Percentiles rank a stretch among this genome's conserved stretches.
Evolutionary conservation across 2,113 vertebrate genomes (phyloP).

Genomic region (Nycticorax nycticorax): DNA sequence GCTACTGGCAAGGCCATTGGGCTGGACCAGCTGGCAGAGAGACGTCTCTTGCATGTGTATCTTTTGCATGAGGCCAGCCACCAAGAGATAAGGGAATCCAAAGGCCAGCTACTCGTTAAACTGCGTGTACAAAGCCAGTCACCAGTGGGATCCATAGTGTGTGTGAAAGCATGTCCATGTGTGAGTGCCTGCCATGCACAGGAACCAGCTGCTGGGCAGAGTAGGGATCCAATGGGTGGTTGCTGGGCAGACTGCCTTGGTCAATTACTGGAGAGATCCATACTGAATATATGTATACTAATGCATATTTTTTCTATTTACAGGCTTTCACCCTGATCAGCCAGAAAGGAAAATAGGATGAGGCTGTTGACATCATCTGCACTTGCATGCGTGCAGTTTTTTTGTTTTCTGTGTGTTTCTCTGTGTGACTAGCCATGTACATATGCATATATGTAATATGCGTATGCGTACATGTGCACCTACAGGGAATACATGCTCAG

Average conservation of each 20-base stretch:
- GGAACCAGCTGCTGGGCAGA: background rate
- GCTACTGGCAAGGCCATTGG: background rate
- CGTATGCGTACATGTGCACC: rapidly evolving
- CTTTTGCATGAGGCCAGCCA: background rate
- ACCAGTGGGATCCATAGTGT: too few relatives aligned
- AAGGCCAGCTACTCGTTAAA: background rate
- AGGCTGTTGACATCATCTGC: too few relatives aligned
- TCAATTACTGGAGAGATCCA: background rate
- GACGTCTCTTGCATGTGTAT: background rate
- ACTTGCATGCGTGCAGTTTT: rapidly evolving
- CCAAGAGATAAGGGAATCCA: background rate
- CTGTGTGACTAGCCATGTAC: background rate
- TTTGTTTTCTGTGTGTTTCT: background rate
- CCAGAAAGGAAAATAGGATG: background rate
- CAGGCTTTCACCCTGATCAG: background rate
- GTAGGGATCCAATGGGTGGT: rapidly evolving
- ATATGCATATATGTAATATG: background rate
- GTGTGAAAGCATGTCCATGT: too few relatives aligned
- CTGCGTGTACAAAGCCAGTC: too few relatives aligned
- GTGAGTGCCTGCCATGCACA: rapidly evolving
- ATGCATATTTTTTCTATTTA: background rate
- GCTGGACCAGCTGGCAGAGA: background rate
- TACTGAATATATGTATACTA: background rate
- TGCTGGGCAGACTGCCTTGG: background rate
- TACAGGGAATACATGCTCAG: background rate